Evolutionary conservation across 2,113 vertebrate genomes (phyloP).

Genomic region (Silurus asotus): DNA sequence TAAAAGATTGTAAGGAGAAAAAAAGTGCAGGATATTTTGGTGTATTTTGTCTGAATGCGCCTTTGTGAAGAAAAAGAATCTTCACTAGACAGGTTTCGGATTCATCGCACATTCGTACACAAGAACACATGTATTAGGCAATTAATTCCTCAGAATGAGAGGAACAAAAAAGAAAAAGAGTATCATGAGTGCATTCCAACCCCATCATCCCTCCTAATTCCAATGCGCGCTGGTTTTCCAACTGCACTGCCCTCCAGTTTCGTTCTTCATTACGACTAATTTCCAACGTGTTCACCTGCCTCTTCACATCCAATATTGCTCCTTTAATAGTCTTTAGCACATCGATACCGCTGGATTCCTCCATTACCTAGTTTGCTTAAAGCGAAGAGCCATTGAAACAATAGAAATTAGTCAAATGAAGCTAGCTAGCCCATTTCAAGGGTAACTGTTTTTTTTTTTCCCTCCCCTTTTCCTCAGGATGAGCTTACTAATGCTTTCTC

Average conservation of each 20-base stretch:
- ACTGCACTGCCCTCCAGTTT: conserved; percentile 9
- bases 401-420: conserved; percentile 64
- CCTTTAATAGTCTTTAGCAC: conserved; percentile 39
- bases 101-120: neutral
- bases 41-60: neutral
- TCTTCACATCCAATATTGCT: conserved; percentile 7
- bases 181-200: neutral
- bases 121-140: neutral
- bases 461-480: conserved; percentile 61
- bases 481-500: conserved; percentile 72
- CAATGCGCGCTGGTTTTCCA: neutral
- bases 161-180: too few relatives aligned
- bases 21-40: neutral
- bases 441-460: conserved; percentile 66
- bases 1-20: neutral
- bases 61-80: neutral
- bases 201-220: neutral
- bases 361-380: conserved; percentile 52
- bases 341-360: conserved; percentile 35
- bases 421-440: conserved; percentile 61
- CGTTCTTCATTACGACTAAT: conserved; percentile 20
- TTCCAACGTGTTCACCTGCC: conserved; percentile 37
- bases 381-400: conserved; percentile 52
- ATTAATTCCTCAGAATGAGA: neutral
- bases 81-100: neutral